Conservation (phyloP, 1,140 invertebrate species). For the Drosophila lacertosa region DNA sequence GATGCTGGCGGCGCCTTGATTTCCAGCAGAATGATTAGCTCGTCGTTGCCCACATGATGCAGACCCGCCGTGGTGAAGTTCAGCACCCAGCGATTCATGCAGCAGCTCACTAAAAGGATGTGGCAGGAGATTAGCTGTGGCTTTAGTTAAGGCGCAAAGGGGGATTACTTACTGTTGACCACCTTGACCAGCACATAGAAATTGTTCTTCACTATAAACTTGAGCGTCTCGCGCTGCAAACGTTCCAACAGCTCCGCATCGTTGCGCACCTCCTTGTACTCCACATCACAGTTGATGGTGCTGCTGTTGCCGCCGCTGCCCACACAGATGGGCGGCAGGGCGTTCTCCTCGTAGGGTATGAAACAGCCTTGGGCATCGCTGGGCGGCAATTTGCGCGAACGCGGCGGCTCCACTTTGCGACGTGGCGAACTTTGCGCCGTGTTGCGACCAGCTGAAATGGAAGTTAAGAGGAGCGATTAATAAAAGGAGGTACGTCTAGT, state of each 20-base stretch:
- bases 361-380: conserved; percentile 86
- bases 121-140: background rate
- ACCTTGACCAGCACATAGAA: conserved; percentile 91
- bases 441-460: conserved; percentile 37
- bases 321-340: conserved; percentile 85
- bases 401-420: conserved; percentile 60
- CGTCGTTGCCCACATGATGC: conserved; percentile 93
- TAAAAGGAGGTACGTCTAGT: background rate
- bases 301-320: conserved; percentile 39
- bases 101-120: conserved; percentile 89
- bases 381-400: conserved; percentile 65
- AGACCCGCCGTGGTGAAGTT: conserved; percentile 92
- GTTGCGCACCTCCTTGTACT: conserved; percentile 86
- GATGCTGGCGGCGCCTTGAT: conserved; percentile 84
- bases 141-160: background rate
- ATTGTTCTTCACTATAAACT: conserved; percentile 92
- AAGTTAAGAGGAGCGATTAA: background rate
- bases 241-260: conserved; percentile 85
- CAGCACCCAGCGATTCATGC: conserved; percentile 92
- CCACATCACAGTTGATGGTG: conserved; percentile 84
- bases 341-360: conserved; percentile 85
- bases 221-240: conserved; percentile 87
- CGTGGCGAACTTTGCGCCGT: conserved; percentile 64
- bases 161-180: conserved; percentile 87
- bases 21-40: conserved; percentile 92